Evolutionary conservation across 2,113 vertebrate genomes (phyloP), one percentile per base, ranked within the genome.

Genomic region (Colistium nudipinnis): DNA sequence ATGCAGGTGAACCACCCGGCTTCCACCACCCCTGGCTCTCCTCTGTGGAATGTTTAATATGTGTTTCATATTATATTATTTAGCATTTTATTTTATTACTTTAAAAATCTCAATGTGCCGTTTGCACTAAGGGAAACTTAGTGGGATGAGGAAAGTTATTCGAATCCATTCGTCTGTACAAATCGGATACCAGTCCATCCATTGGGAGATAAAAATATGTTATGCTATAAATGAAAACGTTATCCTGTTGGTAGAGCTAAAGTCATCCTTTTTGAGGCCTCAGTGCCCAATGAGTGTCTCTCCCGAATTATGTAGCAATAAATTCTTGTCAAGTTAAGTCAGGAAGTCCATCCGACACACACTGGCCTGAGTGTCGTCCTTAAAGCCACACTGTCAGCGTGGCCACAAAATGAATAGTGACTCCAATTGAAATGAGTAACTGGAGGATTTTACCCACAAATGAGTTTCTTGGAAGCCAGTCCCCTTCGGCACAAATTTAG

Each of bases 21-120:
- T 13, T 38, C 54, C 22, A 19, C 28, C 44, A 24, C 55, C 56
- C 43, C 1, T 16, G 22, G 43, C 55, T 20, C 30, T 59, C 10
- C 51, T 71, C 4, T 1, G 20, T 13, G 45, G 74, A 57, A 75
- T n/a, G n/a, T n/a, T n/a, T n/a, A n/a, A n/a, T n/a, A n/a, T n/a
- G n/a, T n/a, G n/a, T n/a, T n/a, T n/a, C n/a, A n/a, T n/a, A n/a
- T n/a, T n/a, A n/a, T n/a, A n/a, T n/a, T n/a, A n/a, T n/a, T n/a
- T n/a, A n/a, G n/a, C n/a, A n/a, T n/a, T n/a, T n/a, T n/a, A n/a
- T n/a, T n/a, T n/a, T n/a, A n/a, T n/a, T n/a, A n/a, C n/a, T n/a
- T 24, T 7, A 31, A 31, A 31, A 31, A 31, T 31, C 8, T 31
- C 30, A 31, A 31, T 31, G 30, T 31, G 30, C 30, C 8, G 30